Evolutionary conservation across 2,888 invertebrate species (phyloP), one percentile per base, ranked within the genome.

Genomic region (Acronicta alni): DNA sequence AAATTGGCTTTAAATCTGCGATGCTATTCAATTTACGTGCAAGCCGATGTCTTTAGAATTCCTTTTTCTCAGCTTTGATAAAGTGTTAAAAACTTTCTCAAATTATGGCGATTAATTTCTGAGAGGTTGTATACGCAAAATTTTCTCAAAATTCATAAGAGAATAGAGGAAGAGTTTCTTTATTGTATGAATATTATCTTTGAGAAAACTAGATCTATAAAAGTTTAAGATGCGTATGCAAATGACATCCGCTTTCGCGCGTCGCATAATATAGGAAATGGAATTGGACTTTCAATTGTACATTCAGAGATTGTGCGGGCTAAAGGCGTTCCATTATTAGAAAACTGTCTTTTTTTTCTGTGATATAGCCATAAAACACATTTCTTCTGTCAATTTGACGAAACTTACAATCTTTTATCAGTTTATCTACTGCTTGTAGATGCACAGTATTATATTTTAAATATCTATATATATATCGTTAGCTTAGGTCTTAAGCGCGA

Each of bases 1-100:
- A 79, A 83, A 84, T 84, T 84, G 83, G 72, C 78, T 84, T 76
- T 84, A 80, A 82, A 83, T 84, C 82, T 79, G 38, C 64, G 65
- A 77, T 68, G 70, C 79, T 65, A 45, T 76, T 67, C 70, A 82
- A 82, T 81, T 80, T 78, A 69, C 66, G 64, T 67, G 44, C 67
- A 66, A 70, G 67, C 46, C 57, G 58, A 63, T 56, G 60, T 46
- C 60, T 72, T 70, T 62, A 37, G 16, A 65, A 68, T 70, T 64
- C 17, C 67, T 73, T 60, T 32, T 60, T 61, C 39, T 43, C 26
- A 57, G 57, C 60, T 71, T 73, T 49, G 26, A 67, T 58, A 68
- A 68, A 68, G 15, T 48, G 44, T 41, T 57, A 68, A 59, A 67
- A 58, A 52, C 17, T 66, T 75, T 53, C 44, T 0, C 17, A 56